phyloP scores from a whole-genome alignment of 2,797 vertebrate species.

The Tapera naevia region DNA sequence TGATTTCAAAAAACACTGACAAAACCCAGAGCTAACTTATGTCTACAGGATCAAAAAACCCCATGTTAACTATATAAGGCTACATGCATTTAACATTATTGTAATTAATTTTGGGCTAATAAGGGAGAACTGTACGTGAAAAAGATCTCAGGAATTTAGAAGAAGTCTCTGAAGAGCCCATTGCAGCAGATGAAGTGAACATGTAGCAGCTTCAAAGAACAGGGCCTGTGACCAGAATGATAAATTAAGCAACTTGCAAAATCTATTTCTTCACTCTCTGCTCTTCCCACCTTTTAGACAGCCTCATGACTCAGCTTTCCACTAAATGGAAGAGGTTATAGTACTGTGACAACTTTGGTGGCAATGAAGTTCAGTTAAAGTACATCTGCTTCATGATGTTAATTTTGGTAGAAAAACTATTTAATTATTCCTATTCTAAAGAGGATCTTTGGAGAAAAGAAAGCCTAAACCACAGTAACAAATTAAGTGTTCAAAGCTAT shows the following conservation, averaged over 20 bases:
- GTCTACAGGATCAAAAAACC: background rate
- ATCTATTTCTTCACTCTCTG: background rate
- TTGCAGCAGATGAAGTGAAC: background rate
- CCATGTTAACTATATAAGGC: background rate
- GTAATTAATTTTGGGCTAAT: background rate
- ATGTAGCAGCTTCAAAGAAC: background rate
- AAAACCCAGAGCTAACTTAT: conserved; percentile 11
- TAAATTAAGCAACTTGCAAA: background rate
- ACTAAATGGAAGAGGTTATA: background rate
- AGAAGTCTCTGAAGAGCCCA: background rate
- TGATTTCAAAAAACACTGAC: background rate
- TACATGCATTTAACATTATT: background rate
- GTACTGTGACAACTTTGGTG: background rate
- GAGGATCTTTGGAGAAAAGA: background rate
- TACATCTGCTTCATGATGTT: background rate
- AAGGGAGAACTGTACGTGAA: background rate
- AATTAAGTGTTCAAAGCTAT: background rate
- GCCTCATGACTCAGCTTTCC: background rate
- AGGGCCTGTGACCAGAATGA: background rate
- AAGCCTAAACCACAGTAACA: background rate
- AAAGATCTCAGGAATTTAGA: background rate
- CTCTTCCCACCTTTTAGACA: background rate
- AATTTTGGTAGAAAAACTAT: background rate
- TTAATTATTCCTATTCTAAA: background rate
- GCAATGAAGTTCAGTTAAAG: background rate